Base-by-base conservation (phyloP, 2,113 vertebrate genomes). In the Paraplagusia blochii region DNA sequence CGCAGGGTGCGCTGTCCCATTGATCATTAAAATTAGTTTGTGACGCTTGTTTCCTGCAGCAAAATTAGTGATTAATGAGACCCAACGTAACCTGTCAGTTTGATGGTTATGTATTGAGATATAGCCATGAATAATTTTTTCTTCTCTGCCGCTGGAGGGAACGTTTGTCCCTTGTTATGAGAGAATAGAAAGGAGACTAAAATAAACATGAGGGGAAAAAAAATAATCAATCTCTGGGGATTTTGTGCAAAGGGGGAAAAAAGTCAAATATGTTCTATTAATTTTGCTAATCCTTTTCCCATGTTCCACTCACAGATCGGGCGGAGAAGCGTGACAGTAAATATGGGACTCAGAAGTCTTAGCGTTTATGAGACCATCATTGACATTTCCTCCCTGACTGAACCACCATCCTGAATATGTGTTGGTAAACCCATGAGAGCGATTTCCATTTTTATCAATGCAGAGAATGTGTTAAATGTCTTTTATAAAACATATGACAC, bases 31-130 rank as follows among this genome's bases (percentile, higher is more conserved):
- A 33, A 40, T 7, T 14, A 17, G 36, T 49, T 40, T 35, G 39
- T 47, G 17, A 66, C 67, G n/a, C 65, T 22, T 59, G 57, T 19
- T 46, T 71, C 36, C 57, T 66, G 57, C 58, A 44, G 66, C 63
- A 61, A 53, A 55, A 47, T 39, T 42, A 58, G 51, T 63, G 63
- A 66, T 70, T 70, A 66, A 77, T 68, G 74, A 79, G 44, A 40
- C 76, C 42, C 64, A 22, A 16, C 38, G 11, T 43, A 56, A 62
- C 55, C 63, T 52, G 58, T 52, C 63, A 57, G 35, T 36, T 63
- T 75, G 62, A 75, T 46, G 59, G 16, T 46, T 39, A 49, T 69
- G 55, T 71, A 63, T 36, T 63, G 11, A 53, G 18, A 74, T 35
- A 55, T 16, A 22, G 33, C 50, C 33, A 66, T 61, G 42, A 71